These are phyloP conservation scores for Camponotus pennsylvanicus DNA, from an alignment of 1,140 invertebrate species.

Conservation along the genomic window DNA sequence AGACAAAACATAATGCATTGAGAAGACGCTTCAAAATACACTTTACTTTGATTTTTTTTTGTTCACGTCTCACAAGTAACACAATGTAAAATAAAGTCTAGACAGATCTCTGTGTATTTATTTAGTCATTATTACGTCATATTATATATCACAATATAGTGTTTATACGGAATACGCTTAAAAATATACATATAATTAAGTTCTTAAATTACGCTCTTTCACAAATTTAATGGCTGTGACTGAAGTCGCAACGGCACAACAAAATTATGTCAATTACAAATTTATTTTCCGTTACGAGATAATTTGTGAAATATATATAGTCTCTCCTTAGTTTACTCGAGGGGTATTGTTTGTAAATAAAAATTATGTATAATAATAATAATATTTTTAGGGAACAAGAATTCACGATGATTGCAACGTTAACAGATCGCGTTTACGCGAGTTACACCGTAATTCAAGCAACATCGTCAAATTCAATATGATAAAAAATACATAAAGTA, in stretches of 20 bases:
- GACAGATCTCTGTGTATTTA: constrained; percentile 63
- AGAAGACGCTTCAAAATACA: constrained; percentile 71
- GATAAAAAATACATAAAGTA: constrained; percentile 67
- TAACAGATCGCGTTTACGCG: background rate
- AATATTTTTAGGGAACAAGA: constrained; percentile 3
- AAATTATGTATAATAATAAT: background rate
- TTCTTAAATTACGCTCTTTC: constrained; percentile 40
- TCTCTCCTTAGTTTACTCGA: background rate
- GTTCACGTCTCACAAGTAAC: constrained; percentile 63
- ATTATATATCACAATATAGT: constrained; percentile 82
- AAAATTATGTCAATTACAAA: constrained; percentile 8
- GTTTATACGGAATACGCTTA: constrained; percentile 81
- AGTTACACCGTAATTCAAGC: background rate
- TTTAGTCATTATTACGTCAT: constrained; percentile 72
- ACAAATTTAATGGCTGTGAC: constrained; percentile 29
- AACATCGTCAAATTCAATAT: constrained; percentile 61
- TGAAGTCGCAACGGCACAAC: constrained; percentile 1
- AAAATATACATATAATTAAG: constrained; percentile 67
- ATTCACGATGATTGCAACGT: constrained; percentile 9
- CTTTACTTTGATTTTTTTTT: constrained; percentile 65
- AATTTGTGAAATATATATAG: constrained; percentile 8
- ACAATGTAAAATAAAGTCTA: constrained; percentile 67
- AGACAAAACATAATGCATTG: constrained; percentile 66
- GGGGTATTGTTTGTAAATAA: constrained; percentile 1
- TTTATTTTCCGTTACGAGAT: constrained; percentile 1